These are phyloP conservation scores for Pionites leucogaster DNA, from an alignment of 2,113 vertebrate genomes.

Conservation along the genomic window DNA sequence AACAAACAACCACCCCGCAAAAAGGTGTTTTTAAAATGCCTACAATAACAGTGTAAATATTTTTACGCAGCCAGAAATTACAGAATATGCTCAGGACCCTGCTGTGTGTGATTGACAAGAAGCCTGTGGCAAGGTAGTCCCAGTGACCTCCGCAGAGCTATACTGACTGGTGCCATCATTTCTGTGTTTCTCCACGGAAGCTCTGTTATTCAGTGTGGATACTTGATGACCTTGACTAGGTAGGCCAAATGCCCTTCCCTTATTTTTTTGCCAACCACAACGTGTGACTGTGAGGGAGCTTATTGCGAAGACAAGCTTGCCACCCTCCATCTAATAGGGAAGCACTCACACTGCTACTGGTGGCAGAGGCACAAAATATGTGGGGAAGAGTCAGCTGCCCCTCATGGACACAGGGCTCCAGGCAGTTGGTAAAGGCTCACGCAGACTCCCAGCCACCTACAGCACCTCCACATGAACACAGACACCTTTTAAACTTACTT, in stretches of 20 bases:
- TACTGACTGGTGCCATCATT: not conserved
- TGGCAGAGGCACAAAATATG: not conserved
- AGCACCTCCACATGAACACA: not conserved
- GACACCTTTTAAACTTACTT: slow-evolving; percentile 41
- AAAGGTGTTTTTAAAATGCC: not conserved
- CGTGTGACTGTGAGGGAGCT: not conserved
- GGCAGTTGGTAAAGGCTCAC: not conserved
- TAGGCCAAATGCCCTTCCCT: not conserved
- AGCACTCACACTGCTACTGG: rapidly evolving
- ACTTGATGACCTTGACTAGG: not conserved
- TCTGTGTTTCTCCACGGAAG: not conserved
- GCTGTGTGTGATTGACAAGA: not conserved
- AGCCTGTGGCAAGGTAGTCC: not conserved
- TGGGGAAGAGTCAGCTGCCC: not conserved
- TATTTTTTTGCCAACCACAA: not conserved
- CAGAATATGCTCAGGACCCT: not conserved
- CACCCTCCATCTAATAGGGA: not conserved
- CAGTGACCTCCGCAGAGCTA: not conserved
- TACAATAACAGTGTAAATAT: not conserved
- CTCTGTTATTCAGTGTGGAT: not conserved
- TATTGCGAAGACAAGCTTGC: not conserved
- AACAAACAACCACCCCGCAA: too few relatives aligned
- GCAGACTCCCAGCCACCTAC: not conserved
- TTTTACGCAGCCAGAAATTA: not conserved
- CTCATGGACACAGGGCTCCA: not conserved